These are phyloP conservation scores for Drosophila watanabei DNA, from an alignment of 1,140 invertebrate genomes.

Conservation along the genomic window DNA sequence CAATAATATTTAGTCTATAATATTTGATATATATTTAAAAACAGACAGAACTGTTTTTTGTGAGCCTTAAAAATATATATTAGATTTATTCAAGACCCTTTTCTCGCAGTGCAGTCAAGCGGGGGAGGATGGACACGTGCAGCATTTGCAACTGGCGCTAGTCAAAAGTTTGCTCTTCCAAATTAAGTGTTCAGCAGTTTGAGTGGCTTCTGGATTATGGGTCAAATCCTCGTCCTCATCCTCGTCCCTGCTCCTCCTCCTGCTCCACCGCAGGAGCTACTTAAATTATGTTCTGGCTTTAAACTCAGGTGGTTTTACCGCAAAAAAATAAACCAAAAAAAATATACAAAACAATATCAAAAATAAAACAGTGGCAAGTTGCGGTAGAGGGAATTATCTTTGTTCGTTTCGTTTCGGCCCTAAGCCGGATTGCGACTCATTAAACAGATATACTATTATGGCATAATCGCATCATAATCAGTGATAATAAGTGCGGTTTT, in stretches of 20 bases:
- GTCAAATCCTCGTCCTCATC: slow-evolving; percentile 21
- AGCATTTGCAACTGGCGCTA: slow-evolving; percentile 60
- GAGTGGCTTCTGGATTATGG: slow-evolving; percentile 55
- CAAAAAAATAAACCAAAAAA: not conserved
- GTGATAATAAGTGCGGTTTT: slow-evolving; percentile 71
- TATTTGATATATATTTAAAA: not conserved
- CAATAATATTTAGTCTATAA: not conserved
- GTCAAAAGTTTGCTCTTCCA: slow-evolving; percentile 62
- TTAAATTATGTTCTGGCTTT: slow-evolving; percentile 44
- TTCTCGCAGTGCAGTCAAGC: slow-evolving; percentile 7
- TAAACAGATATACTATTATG: slow-evolving; percentile 23
- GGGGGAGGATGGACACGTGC: slow-evolving; percentile 40
- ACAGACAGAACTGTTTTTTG: too few species aligned
- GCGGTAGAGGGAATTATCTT: slow-evolving; percentile 8
- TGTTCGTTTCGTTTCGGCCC: slow-evolving; percentile 1
- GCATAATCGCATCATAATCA: slow-evolving; percentile 66
- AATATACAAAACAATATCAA: too few species aligned
- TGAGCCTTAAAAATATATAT: not conserved
- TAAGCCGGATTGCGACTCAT: slow-evolving; percentile 49
- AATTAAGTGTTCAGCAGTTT: slow-evolving; percentile 65
- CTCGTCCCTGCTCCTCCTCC: not conserved
- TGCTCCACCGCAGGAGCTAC: slow-evolving; percentile 6
- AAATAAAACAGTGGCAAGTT: slow-evolving; percentile 4
- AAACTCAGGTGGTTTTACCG: slow-evolving; percentile 17
- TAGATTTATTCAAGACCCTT: not conserved